phyloP scores from a whole-genome alignment of 2,113 vertebrate species.

The Mustelus asterias region DNA sequence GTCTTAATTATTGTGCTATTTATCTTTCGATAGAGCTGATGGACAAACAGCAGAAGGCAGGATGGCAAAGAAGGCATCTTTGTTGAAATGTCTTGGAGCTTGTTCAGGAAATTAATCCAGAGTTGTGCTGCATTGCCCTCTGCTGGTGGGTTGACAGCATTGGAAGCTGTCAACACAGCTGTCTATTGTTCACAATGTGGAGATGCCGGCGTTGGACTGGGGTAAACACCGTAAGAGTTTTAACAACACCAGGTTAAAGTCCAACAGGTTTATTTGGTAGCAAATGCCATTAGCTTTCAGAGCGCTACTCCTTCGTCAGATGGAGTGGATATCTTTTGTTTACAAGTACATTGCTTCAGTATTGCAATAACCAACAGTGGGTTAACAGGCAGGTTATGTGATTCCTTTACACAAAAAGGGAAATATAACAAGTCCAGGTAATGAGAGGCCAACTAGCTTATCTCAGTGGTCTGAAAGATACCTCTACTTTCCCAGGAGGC shows the following conservation, averaged over 20 bases:
- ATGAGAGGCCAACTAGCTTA: background rate
- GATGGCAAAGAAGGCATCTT: background rate
- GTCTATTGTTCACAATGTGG: background rate
- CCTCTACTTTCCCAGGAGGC: too few relatives aligned
- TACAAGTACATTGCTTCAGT: background rate
- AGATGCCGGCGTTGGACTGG: too few relatives aligned
- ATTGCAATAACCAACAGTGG: background rate
- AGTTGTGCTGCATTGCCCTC: conserved; percentile 19
- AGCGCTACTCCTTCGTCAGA: too few relatives aligned
- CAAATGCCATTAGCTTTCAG: too few relatives aligned
- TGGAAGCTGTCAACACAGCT: background rate
- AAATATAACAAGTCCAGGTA: background rate
- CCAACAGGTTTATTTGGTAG: too few relatives aligned
- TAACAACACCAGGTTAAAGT: too few relatives aligned
- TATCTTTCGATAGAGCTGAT: background rate
- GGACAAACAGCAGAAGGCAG: background rate
- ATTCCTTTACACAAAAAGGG: background rate
- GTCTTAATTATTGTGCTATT: background rate
- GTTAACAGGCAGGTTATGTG: background rate
- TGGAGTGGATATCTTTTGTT: too few relatives aligned
- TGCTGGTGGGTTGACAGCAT: background rate
- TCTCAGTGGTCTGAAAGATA: background rate
- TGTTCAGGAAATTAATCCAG: background rate
- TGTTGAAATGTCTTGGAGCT: background rate
- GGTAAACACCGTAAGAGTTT: too few relatives aligned